Conservation (phyloP, 2,888 invertebrate species). For the Tetranychus truncatus region DNA sequence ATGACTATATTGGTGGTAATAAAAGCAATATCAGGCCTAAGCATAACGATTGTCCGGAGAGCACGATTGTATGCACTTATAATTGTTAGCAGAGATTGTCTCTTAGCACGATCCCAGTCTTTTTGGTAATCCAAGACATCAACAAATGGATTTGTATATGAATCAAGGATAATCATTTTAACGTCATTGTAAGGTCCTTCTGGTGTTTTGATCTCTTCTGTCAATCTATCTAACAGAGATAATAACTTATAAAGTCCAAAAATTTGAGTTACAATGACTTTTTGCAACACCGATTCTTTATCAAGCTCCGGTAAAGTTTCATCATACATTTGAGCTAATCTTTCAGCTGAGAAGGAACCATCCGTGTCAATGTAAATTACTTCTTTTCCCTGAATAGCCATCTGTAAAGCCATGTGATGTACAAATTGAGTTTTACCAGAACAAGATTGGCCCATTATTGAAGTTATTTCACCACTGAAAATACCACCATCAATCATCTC, state of each 20-base stretch:
- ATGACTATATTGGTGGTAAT: neutral
- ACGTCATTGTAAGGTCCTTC: neutral
- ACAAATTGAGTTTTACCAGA: slow-evolving; percentile 6
- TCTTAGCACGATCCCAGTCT: neutral
- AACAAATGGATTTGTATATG: slow-evolving; percentile 4
- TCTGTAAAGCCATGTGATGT: neutral
- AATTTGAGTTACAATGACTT: neutral
- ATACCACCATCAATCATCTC: slow-evolving; percentile 8
- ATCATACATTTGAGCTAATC: neutral
- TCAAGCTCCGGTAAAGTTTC: neutral
- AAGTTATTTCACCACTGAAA: slow-evolving; percentile 2
- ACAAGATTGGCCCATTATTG: neutral
- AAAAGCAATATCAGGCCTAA: neutral
- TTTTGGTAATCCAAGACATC: neutral
- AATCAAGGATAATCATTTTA: neutral
- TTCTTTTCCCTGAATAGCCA: neutral
- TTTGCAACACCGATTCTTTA: neutral
- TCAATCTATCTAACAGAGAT: neutral
- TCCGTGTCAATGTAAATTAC: slow-evolving; percentile 7
- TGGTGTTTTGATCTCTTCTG: neutral
- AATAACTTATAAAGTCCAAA: slow-evolving; percentile 2
- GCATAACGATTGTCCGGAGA: neutral
- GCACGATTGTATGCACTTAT: neutral
- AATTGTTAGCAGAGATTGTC: neutral
- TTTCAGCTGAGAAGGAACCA: neutral